phyloP scores from a whole-genome alignment of 2,113 vertebrate species.

The Sapajus apella region DNA sequence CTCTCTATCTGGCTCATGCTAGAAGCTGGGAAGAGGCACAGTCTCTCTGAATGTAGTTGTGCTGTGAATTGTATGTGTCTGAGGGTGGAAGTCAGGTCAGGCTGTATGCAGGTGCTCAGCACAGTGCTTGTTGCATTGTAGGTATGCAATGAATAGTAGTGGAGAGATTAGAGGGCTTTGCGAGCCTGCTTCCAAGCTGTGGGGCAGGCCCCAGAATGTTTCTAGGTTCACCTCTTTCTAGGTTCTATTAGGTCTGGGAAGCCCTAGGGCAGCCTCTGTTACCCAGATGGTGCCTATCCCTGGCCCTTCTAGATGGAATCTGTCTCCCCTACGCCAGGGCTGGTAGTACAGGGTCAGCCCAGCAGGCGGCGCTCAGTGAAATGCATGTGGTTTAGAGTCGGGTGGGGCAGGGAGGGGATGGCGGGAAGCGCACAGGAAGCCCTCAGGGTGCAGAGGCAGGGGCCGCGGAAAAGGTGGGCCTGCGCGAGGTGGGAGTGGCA shows the following conservation, averaged over 20 bases:
- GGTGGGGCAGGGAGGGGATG: neutral
- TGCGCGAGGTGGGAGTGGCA: rapidly evolving
- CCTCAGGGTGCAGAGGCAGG: rapidly evolving
- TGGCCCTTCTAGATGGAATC: neutral
- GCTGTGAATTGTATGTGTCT: neutral
- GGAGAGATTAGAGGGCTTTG: neutral
- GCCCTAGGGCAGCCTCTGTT: neutral
- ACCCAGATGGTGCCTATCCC: rapidly evolving
- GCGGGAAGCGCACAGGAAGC: neutral
- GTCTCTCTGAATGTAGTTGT: neutral
- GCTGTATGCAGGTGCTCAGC: neutral
- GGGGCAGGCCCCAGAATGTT: neutral
- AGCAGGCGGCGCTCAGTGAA: neutral
- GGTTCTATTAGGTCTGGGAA: neutral
- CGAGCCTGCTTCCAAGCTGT: neutral
- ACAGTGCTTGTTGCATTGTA: neutral
- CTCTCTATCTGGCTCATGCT: rapidly evolving
- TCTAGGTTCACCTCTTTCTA: neutral
- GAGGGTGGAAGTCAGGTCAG: neutral
- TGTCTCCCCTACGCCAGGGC: neutral
- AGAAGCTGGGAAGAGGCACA: neutral
- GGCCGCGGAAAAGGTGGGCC: neutral
- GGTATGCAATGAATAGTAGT: neutral
- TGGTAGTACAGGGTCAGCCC: too few species aligned
- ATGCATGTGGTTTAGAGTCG: neutral